Conservation (phyloP, 2,888 invertebrate species). For the Arctia plantaginis region DNA sequence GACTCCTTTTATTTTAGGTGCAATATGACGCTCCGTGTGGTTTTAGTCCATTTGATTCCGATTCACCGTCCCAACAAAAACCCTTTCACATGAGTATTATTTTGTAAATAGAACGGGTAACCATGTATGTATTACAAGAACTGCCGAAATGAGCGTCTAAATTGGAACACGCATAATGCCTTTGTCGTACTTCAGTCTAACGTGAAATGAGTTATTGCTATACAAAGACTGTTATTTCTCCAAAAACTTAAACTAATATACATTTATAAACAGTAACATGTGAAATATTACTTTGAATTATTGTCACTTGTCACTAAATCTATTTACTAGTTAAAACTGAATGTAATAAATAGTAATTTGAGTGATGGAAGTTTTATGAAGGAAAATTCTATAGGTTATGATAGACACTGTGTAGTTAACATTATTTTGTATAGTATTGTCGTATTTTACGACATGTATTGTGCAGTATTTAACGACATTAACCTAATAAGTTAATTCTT, state of each 20-base stretch:
- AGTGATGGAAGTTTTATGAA: neutral
- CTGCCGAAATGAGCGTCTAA: neutral
- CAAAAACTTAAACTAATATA: neutral
- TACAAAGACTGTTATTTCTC: constrained; percentile 2
- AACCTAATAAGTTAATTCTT: too few species aligned
- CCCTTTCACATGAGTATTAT: neutral
- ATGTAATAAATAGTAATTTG: neutral
- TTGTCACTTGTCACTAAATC: neutral
- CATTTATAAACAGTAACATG: neutral
- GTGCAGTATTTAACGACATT: too few species aligned
- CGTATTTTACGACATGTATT: too few species aligned
- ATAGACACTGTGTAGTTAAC: too few species aligned
- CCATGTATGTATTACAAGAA: neutral
- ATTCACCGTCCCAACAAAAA: too few species aligned
- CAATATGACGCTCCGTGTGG: too few species aligned
- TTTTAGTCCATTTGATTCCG: too few species aligned
- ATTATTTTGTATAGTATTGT: too few species aligned
- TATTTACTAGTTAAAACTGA: neutral
- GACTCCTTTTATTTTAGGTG: too few species aligned
- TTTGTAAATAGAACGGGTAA: neutral
- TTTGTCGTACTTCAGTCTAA: neutral
- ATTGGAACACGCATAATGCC: neutral
- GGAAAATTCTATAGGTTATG: neutral
- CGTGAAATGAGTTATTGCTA: neutral
- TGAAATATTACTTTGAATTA: neutral